Percentiles rank a stretch among this genome's conserved stretches.
phyloP scores from a whole-genome alignment of 2,888 invertebrate species.

The Lysandra bellargus region DNA sequence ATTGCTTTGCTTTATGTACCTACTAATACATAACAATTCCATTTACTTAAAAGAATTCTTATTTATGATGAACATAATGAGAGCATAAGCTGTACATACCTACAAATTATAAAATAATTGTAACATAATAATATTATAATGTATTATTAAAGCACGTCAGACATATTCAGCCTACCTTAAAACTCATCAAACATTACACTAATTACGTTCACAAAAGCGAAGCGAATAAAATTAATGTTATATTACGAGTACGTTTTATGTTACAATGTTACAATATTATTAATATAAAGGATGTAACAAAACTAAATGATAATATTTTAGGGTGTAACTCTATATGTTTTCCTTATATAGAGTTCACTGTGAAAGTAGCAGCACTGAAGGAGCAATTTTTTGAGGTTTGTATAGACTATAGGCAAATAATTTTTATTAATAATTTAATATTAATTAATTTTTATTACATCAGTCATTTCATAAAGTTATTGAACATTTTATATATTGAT shows the following conservation, averaged over 20 bases:
- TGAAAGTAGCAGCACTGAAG: too few species aligned
- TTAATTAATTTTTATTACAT: too few species aligned
- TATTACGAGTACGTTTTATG: neutral
- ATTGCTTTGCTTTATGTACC: too few species aligned
- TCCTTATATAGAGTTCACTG: too few species aligned
- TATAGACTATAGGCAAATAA: too few species aligned
- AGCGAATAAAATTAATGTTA: neutral
- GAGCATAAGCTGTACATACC: neutral
- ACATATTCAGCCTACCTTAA: neutral
- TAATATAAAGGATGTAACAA: neutral
- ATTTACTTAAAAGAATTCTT: neutral
- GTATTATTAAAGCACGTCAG: neutral
- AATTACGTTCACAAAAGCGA: conserved; percentile 2
- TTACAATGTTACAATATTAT: neutral
- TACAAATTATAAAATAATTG: neutral
- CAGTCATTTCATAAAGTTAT: too few species aligned
- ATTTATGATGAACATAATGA: neutral
- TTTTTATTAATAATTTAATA: too few species aligned
- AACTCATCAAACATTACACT: conserved; percentile 7
- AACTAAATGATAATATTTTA: neutral
- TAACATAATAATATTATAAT: neutral
- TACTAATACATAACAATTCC: too few species aligned
- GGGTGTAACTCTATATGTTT: too few species aligned
- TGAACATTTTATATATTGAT: too few species aligned
- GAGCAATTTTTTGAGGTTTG: too few species aligned